Percentiles rank a stretch among this genome's conserved stretches.
phyloP scores from a whole-genome alignment of 2,113 vertebrate species.

The Coreoperca whiteheadi region DNA sequence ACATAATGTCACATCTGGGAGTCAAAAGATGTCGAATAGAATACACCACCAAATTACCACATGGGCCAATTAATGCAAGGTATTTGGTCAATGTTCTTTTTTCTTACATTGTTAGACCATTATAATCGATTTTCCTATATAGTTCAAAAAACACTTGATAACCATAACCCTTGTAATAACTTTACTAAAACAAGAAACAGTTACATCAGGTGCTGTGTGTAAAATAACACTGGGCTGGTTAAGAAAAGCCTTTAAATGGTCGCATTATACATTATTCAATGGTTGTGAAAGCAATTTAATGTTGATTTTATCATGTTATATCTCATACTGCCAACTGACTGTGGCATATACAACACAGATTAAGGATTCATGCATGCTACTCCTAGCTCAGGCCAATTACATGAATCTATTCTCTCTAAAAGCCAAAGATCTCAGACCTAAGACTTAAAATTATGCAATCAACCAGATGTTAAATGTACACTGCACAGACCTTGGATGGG shows the following conservation, averaged over 20 bases:
- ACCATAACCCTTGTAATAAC: not conserved
- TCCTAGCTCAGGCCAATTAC: not conserved
- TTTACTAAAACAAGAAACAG: slow-evolving; percentile 12
- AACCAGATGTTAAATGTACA: slow-evolving; percentile 9
- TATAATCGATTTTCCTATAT: not conserved
- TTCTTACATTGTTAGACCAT: not conserved
- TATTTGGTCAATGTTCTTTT: not conserved
- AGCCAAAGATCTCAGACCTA: not conserved
- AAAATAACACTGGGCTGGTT: not conserved
- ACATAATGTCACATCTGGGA: slow-evolving; percentile 4
- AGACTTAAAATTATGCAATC: not conserved
- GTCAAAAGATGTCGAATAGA: slow-evolving; percentile 28
- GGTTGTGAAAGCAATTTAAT: slow-evolving; percentile 38
- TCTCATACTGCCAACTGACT: slow-evolving; percentile 1
- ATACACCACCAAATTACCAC: not conserved
- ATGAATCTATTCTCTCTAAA: slow-evolving; percentile 8
- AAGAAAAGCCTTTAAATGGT: slow-evolving; percentile 24
- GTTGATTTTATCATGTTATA: slow-evolving; percentile 29
- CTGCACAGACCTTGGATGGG: not conserved
- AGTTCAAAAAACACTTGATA: not conserved
- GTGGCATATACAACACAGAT: not conserved
- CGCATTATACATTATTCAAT: slow-evolving; percentile 42
- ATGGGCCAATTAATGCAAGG: slow-evolving; percentile 8
- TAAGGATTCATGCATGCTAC: slow-evolving; percentile 15
- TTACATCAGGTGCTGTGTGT: not conserved